phyloP scores from a whole-genome alignment of 2,888 invertebrate species.

The Acanthosepion pharaonis region DNA sequence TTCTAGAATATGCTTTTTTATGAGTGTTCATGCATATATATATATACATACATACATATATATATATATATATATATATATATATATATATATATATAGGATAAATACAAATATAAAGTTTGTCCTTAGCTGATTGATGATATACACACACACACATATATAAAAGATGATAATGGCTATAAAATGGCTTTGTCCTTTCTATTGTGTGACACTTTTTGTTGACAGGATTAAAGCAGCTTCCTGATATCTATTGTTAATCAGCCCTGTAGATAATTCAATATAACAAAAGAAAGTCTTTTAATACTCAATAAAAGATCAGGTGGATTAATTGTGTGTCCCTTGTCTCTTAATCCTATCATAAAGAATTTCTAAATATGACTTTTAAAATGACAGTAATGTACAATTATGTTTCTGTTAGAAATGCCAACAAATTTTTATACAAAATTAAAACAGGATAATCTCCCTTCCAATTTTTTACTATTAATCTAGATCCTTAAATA shows the following conservation, averaged over 20 bases:
- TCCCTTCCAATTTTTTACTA: background rate
- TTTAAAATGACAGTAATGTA: background rate
- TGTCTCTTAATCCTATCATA: background rate
- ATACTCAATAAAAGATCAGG: background rate
- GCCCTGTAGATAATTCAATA: background rate
- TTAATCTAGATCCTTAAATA: background rate
- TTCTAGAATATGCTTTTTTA: no score
- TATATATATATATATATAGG: no score
- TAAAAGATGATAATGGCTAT: no score
- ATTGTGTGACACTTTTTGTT: no score
- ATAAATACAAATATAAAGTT: no score
- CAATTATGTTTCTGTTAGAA: background rate
- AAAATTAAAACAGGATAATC: background rate
- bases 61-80: no score
- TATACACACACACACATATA: no score
- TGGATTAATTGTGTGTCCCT: background rate
- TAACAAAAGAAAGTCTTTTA: background rate
- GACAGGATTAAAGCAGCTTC: no score
- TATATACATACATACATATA: no score
- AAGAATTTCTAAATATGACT: background rate
- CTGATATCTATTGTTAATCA: background rate
- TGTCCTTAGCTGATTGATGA: no score
- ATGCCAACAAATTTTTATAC: conserved; percentile 20
- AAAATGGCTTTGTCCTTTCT: no score
- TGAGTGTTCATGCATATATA: no score